These are phyloP conservation scores for Terrapene triunguis DNA, from an alignment of 2,113 vertebrate species.

Conservation along the genomic window DNA sequence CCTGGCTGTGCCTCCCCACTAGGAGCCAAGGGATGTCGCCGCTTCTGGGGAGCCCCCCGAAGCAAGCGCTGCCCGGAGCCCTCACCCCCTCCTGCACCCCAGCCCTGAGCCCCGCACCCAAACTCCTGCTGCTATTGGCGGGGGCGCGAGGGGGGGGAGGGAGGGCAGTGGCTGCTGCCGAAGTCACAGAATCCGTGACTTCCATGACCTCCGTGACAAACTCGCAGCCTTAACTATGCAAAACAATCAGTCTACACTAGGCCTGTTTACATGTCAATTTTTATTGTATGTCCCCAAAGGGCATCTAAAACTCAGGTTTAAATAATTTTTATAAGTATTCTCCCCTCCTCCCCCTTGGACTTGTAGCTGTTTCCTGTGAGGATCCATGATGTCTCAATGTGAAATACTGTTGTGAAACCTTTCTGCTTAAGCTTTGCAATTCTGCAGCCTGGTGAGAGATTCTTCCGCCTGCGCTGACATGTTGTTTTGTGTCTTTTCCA, in stretches of 20 bases:
- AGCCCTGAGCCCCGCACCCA: too few species aligned
- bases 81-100: too few species aligned
- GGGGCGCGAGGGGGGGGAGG: too few species aligned
- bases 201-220: too few species aligned
- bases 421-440: neutral
- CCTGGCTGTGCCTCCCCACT: too few species aligned
- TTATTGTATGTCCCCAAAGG: neutral
- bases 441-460: neutral
- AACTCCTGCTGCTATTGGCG: too few species aligned
- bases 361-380: neutral
- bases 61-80: too few species aligned
- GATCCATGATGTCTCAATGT: neutral
- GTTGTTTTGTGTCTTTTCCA: constrained; percentile 29
- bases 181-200: too few species aligned
- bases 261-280: neutral
- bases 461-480: neutral
- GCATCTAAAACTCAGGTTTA: neutral
- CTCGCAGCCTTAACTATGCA: neutral
- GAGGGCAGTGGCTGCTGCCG: too few species aligned
- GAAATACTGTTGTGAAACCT: neutral
- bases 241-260: neutral
- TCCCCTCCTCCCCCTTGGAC: neutral
- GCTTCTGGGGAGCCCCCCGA: too few species aligned
- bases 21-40: too few species aligned
- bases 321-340: neutral